Evolutionary conservation across 2,113 vertebrate species (phyloP), one percentile per base, ranked within the genome.

Genomic region (Bujurquina vittata): DNA sequence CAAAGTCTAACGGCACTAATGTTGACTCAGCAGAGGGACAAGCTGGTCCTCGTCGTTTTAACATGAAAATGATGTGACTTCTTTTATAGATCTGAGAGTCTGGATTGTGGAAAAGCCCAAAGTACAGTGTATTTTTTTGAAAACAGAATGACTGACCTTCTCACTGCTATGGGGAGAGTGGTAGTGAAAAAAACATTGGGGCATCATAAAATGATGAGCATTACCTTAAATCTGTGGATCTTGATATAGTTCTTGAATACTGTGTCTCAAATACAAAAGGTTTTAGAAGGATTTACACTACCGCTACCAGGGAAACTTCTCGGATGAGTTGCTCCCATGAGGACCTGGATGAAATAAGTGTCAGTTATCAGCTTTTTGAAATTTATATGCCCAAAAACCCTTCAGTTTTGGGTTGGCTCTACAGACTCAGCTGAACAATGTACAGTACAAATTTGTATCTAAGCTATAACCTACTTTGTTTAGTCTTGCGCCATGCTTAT

Each of bases 61-160:
- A 99, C 96, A 99, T 99, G 98, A 99, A 99, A 97, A 99, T 99
- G 98, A 99, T 99, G 93, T 99, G 87, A 95, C 84, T 91, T 82
- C 7, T 88, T 93, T 92, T 90, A 65, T 88, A 84, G 15, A 75
- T 69, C 31, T 23, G 63, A 84, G 49, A 85, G 62, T 83, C 65
- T 86, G 88, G 84, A 89, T 90, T 75, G 58, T 89, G 84, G 75
- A 82, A 80, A 90, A 80, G 63, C 67, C 89, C 79, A 82, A 91
- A 92, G 84, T 88, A 93, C 88, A 87, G 80, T 91, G 92, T 94
- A 92, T 94, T 93, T 94, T 94, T 93, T 92, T 90, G 86, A 61
- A 79, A 90, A 91, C 29, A 15, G 57, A 86, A 91, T 67, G 73
- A 82, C 83, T 82, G 81, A 89, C 77, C 67, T 87, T 88, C 69